A percentile compares a stretch with the other conserved stretches of the same genome.
Evolutionary conservation across 2,888 invertebrate species (phyloP).

Genomic region (Sinotaia quadrata): DNA sequence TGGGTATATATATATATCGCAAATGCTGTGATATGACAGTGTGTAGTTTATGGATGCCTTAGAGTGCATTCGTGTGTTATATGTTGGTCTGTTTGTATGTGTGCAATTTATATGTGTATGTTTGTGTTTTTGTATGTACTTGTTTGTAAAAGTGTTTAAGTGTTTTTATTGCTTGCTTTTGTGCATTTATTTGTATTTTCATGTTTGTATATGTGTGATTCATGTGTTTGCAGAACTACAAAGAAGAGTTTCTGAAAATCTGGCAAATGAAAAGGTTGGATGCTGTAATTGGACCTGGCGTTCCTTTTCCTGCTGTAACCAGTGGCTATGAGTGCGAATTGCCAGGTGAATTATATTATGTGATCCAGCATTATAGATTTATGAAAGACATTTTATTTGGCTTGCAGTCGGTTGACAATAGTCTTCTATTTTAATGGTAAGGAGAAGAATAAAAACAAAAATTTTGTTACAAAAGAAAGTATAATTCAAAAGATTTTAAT

Average conservation of each 20-base stretch:
- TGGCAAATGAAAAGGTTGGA: constrained; percentile 58
- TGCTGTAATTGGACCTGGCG: constrained; percentile 62
- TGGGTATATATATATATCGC: background rate
- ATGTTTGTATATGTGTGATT: background rate
- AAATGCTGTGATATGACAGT: no score
- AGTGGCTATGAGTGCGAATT: background rate
- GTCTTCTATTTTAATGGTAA: no score
- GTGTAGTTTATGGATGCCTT: no score
- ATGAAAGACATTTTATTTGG: no score
- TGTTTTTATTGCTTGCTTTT: no score
- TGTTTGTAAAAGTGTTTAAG: no score
- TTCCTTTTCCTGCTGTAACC: constrained; percentile 53
- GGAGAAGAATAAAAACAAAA: no score
- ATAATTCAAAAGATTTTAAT: no score
- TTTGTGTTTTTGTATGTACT: background rate
- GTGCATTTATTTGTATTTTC: background rate
- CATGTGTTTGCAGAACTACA: constrained; percentile 40
- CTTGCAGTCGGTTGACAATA: no score
- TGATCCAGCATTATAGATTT: no score
- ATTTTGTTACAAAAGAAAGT: no score
- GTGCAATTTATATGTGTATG: background rate
- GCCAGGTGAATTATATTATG: no score
- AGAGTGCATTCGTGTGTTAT: background rate
- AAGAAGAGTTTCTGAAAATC: constrained; percentile 41
- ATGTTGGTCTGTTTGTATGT: background rate